Evolutionary conservation across 1,140 invertebrate species (phyloP), one percentile per base, ranked within the genome.

Genomic region (Dendrolimus kikuchii): DNA sequence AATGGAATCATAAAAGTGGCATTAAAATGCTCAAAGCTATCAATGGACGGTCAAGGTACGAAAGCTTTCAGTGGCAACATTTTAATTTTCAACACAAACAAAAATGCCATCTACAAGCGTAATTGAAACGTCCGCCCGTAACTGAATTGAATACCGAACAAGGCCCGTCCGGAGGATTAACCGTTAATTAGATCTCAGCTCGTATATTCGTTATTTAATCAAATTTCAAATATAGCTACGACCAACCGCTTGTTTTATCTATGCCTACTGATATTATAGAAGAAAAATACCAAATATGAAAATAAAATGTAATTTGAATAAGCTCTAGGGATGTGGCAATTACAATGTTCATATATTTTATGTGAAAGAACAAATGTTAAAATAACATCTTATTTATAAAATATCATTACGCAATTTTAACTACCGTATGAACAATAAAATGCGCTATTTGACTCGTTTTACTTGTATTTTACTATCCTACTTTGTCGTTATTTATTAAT

Each of bases 161-260:
- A 65, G 71, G 48, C 56, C 54, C 55, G 54, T 51, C 59, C 59
- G 52, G 61, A 55, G 74, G 74, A 80, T 80, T 77, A 75, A 78
- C 80, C 71, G 71, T 77, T 77, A 80, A 82, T 79, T 82, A 72
- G 71, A 80, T 75, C 66, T 72, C 68, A 77, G 56, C 68, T 69
- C 63, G 65, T 62, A 66, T 49, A 73, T 73, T 68, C 74, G 71
- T 74, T 61, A 68, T 71, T 73, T 63, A 63, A 68, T 60, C 53
- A 60, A 64, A 68, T 71, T 74, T 65, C 62, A 71, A 71, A 66
- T 47, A 55, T 53, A 57, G 52, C 59, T 48, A 61, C 60, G 60
- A 40, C 60, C 62, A 67, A 66, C 57, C 56, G 48, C 48, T 54
- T 55, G 64, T 70, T 62, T 67, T 67, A 62, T 57, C 7, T 6